phyloP scores from a whole-genome alignment of 1,140 invertebrate species.

The Drosophila bocqueti region DNA sequence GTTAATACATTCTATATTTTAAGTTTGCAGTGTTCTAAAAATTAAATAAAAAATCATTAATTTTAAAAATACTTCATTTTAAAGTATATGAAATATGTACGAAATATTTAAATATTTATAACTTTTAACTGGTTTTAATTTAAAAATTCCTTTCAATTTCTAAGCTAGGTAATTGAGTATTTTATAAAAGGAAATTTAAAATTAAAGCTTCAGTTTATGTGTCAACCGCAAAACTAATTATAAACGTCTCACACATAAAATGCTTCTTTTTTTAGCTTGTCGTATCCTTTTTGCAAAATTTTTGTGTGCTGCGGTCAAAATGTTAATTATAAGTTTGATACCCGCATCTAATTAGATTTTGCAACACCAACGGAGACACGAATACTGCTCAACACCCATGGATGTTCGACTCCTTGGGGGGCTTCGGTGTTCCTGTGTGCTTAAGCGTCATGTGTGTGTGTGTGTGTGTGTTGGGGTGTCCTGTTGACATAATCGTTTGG shows the following conservation, averaged over 20 bases:
- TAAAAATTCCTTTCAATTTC: not conserved
- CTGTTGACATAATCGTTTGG: conserved; percentile 82
- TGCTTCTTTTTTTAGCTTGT: conserved; percentile 7
- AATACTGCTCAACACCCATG: conserved; percentile 13
- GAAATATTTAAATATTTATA: not conserved
- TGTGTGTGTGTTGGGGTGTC: conserved; percentile 32
- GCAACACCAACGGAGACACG: conserved; percentile 13
- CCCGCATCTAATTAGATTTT: conserved; percentile 73
- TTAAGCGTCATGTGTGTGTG: conserved; percentile 10
- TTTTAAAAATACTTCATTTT: not conserved
- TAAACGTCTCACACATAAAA: conserved; percentile 56
- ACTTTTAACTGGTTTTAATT: not conserved
- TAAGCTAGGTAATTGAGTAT: not conserved
- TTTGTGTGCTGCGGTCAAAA: conserved; percentile 68
- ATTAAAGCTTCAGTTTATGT: conserved; percentile 32
- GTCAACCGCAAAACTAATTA: conserved; percentile 77
- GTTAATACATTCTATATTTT: not conserved
- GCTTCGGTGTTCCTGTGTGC: not conserved
- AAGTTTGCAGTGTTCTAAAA: not conserved
- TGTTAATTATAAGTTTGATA: conserved; percentile 80
- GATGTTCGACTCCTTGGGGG: conserved; percentile 17
- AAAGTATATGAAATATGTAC: not conserved
- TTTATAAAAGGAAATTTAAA: conserved; percentile 4
- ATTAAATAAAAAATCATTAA: not conserved
- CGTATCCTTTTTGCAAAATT: conserved; percentile 39